Base-by-base conservation (phyloP, 2,888 invertebrate species). In the Trisateles emortualis region DNA sequence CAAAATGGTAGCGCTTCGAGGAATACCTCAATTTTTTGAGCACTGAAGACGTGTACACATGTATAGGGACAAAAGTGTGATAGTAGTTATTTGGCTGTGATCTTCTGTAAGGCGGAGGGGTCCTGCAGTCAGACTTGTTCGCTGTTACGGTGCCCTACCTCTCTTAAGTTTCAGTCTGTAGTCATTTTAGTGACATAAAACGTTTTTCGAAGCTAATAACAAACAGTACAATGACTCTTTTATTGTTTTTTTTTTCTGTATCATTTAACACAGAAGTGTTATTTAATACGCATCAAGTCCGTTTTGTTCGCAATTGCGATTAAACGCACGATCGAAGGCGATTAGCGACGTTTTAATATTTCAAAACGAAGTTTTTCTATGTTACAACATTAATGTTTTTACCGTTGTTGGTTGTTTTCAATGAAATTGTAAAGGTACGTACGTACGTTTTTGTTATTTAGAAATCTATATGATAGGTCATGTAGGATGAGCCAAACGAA, bases 261-360 rank as follows among this genome's bases (percentile, higher is more conserved):
- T 44, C 26, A 50, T 55, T 55, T 58, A 61, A 50, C 57, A 48
- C 36, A 40, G 39, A 61, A 67, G 51, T 50, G 52, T 47, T 52
- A 35, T 39, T 26, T 52, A 57, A 64, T 51, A 41, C 38, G 49
- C 45, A 57, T 50, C 45, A 68, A 54, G 68, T 42, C 56, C 38
- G 26, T 43, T 52, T 54, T 29, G 35, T 13, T 33, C 40, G 50
- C 39, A 48, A 56, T 41, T 35, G 1, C 36, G 52, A 64, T 54
- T 57, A 60, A 33, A 52, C 56, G 67, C 67, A 65, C 68, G 55
- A 65, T 53, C 52, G 19, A 24, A 24, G 49, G 33, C 58, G 50
- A 65, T 68, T 68, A 62, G 69, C 50, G 19, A 61, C 54, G 53
- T 54, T 58, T 44, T n/a, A n/a, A 33, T 29, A 16, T 55, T 54